Evolutionary conservation across 1,140 invertebrate genomes (phyloP).

Genomic region (Planococcus citri): DNA sequence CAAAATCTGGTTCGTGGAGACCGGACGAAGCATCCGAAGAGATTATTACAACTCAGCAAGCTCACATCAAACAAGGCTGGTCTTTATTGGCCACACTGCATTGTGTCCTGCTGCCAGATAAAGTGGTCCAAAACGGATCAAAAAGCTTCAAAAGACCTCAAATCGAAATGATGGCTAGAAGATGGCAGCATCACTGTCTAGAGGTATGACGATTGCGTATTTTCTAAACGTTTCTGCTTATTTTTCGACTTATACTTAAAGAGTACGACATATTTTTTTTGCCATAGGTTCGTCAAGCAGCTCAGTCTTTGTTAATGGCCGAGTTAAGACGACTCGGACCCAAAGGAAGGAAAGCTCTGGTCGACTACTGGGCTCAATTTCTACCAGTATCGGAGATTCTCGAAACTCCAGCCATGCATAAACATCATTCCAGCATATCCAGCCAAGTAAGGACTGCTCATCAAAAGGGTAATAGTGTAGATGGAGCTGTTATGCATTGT

Average conservation of each 20-base stretch:
- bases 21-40: conserved; percentile 68
- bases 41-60: conserved; percentile 67
- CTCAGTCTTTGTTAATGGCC: conserved; percentile 86
- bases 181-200: conserved; percentile 97
- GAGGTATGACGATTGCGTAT: conserved; percentile 50
- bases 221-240: too few species aligned
- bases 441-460: neutral
- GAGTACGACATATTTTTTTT: conserved; percentile 4
- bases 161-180: conserved; percentile 90
- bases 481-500: too few species aligned
- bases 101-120: conserved; percentile 89
- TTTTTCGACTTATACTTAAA: neutral
- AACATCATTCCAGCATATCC: conserved; percentile 12
- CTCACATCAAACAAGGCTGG: conserved; percentile 93
- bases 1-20: conserved; percentile 28
- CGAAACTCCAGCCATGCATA: neutral
- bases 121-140: conserved; percentile 53
- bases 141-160: conserved; percentile 80
- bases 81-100: conserved; percentile 88
- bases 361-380: conserved; percentile 91
- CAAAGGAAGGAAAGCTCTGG: conserved; percentile 79
- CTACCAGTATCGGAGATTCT: conserved; percentile 47
- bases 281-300: conserved; percentile 70
- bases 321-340: conserved; percentile 83
- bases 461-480: too few species aligned